A percentile compares a stretch with the other conserved stretches of the same genome.
phyloP scores from a whole-genome alignment of 2,797 vertebrate genomes.

The Poeciliopsis gracilis region DNA sequence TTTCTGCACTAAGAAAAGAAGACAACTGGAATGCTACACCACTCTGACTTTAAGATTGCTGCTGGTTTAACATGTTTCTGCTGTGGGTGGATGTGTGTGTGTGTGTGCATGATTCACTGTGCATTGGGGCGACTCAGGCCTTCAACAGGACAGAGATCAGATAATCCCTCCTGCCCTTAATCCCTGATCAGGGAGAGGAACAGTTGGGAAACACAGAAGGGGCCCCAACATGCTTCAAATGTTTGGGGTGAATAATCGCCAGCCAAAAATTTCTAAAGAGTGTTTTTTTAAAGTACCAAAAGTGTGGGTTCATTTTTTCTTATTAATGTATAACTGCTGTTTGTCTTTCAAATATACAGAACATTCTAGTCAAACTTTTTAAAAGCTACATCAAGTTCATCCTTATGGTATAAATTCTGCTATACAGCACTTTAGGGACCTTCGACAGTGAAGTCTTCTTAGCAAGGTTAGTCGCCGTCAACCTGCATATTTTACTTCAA shows the following conservation, averaged over 20 bases:
- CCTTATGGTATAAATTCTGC: not conserved
- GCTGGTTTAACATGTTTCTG: not conserved
- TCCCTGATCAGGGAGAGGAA: slow-evolving; percentile 29
- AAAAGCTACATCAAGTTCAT: not conserved
- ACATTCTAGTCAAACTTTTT: not conserved
- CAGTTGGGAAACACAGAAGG: not conserved
- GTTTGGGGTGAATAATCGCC: slow-evolving; percentile 9
- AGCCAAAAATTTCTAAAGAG: not conserved
- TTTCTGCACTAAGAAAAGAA: not conserved
- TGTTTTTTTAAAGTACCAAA: not conserved
- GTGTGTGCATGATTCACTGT: not conserved
- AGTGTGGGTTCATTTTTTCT: not conserved
- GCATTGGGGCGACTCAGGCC: slow-evolving; percentile 11
- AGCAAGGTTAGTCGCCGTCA: not conserved
- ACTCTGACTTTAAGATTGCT: not conserved
- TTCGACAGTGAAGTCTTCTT: not conserved
- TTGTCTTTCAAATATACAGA: not conserved
- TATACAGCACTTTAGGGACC: not conserved
- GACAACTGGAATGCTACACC: not conserved
- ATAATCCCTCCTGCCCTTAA: slow-evolving; percentile 48
- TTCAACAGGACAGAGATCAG: slow-evolving; percentile 40
- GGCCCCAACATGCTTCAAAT: not conserved
- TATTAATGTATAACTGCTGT: not conserved
- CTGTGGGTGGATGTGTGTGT: not conserved
- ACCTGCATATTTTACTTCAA: not conserved